Evolutionary conservation across 2,113 vertebrate genomes (phyloP).

Genomic region (Dolichotis patagonum): DNA sequence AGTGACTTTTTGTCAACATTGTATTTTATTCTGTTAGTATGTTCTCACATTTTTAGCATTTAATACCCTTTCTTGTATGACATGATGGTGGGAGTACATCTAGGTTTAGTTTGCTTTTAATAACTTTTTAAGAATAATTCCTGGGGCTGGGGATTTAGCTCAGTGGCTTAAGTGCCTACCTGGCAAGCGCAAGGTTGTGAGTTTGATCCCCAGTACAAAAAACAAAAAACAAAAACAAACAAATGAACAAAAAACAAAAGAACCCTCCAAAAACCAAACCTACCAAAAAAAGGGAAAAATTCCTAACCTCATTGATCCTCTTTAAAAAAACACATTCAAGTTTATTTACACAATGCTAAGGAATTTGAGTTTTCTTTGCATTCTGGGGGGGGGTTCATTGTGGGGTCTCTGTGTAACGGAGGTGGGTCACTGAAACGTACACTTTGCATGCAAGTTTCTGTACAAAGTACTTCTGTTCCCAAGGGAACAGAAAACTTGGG

Average conservation of each 20-base stretch:
- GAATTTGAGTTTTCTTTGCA: slow-evolving; percentile 68
- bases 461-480: slow-evolving; percentile 47
- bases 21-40: background rate
- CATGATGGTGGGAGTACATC: background rate
- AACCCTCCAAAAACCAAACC: no score
- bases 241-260: no score
- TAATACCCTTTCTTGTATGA: background rate
- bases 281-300: no score
- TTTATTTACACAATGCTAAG: slow-evolving; percentile 84
- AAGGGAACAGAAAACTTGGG: slow-evolving; percentile 50
- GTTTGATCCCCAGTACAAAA: no score
- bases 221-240: no score
- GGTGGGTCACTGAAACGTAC: slow-evolving; percentile 53
- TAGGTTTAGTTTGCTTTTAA: slow-evolving; percentile 10
- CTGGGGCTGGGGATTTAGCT: no score
- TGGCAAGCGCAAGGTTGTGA: no score
- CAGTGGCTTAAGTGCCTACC: no score
- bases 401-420: slow-evolving; percentile 65
- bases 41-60: background rate
- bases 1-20: background rate
- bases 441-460: no score
- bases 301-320: background rate
- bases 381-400: slow-evolving; percentile 54
- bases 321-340: slow-evolving; percentile 70
- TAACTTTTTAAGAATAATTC: background rate